Conservation (phyloP, 2,113 vertebrate species). For the Lagopus leucura region DNA sequence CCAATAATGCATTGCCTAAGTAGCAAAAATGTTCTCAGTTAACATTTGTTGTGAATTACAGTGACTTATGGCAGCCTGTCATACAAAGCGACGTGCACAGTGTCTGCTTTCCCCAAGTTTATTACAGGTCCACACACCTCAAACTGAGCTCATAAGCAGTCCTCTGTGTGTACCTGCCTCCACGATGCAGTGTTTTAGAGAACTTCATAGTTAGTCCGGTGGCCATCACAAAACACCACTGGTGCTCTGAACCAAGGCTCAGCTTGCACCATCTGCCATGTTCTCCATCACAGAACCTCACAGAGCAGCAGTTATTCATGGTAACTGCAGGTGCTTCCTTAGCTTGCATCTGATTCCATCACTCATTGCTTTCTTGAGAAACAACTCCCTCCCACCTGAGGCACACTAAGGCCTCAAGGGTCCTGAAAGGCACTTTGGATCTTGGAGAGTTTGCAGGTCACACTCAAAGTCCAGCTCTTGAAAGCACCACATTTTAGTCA, state of each 20-base stretch:
- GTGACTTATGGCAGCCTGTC: background rate
- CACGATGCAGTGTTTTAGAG: background rate
- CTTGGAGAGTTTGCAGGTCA: background rate
- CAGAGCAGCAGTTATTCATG: background rate
- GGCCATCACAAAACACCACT: background rate
- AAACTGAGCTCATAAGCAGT: background rate
- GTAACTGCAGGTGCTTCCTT: background rate
- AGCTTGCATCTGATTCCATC: background rate
- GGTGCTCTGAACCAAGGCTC: background rate
- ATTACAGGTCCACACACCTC: accelerated
- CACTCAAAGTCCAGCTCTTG: background rate
- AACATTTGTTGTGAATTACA: background rate
- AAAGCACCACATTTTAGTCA: background rate
- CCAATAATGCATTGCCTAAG: background rate
- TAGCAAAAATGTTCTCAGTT: background rate
- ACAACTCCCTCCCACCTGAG: background rate
- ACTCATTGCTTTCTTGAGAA: background rate
- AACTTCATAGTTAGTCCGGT: background rate
- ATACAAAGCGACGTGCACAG: background rate
- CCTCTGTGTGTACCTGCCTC: background rate
- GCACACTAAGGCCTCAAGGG: background rate
- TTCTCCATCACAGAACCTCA: background rate
- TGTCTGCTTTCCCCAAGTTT: background rate
- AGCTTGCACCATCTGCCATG: background rate
- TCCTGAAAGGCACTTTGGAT: background rate